Evolutionary conservation across 1,140 invertebrate species (phyloP).

Genomic region (Eulimnadia texana): DNA sequence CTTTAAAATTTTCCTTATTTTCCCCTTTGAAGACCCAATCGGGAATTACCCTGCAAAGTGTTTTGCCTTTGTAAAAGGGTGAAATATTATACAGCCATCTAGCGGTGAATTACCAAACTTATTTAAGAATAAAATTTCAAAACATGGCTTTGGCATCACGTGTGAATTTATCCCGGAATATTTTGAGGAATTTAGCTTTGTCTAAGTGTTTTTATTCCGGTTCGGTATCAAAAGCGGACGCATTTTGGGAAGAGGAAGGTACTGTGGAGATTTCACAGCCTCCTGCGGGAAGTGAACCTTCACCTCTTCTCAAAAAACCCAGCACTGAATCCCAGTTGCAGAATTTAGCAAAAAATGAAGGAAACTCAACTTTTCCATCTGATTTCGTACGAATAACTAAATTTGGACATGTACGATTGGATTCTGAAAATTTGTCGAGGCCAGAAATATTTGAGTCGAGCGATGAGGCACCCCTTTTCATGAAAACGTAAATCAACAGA

Average conservation of each 20-base stretch:
- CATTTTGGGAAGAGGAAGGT: slow-evolving; percentile 14
- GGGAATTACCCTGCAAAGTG: not conserved
- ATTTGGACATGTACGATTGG: slow-evolving; percentile 10
- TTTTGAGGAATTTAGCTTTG: not conserved
- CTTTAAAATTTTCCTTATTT: no score
- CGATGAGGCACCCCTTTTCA: not conserved
- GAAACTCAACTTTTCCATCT: not conserved
- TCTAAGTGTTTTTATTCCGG: not conserved
- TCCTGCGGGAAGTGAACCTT: not conserved
- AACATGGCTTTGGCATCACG: not conserved
- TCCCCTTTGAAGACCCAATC: no score
- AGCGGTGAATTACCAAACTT: not conserved
- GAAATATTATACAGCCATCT: not conserved
- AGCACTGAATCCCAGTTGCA: no score
- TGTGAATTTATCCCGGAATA: not conserved
- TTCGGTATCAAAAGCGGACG: not conserved
- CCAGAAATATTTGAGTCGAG: not conserved
- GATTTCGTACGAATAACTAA: slow-evolving; percentile 9
- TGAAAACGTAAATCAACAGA: not conserved
- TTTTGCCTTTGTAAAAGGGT: not conserved
- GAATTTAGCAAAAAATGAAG: not conserved
- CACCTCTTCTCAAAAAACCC: no score
- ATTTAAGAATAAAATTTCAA: not conserved
- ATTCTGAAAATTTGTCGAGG: slow-evolving; percentile 1
- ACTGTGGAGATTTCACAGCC: not conserved